A percentile compares a stretch with the other conserved stretches of the same genome.
Evolutionary conservation across 2,113 vertebrate species (phyloP).

Genomic region (Tachysurus fulvidraco): DNA sequence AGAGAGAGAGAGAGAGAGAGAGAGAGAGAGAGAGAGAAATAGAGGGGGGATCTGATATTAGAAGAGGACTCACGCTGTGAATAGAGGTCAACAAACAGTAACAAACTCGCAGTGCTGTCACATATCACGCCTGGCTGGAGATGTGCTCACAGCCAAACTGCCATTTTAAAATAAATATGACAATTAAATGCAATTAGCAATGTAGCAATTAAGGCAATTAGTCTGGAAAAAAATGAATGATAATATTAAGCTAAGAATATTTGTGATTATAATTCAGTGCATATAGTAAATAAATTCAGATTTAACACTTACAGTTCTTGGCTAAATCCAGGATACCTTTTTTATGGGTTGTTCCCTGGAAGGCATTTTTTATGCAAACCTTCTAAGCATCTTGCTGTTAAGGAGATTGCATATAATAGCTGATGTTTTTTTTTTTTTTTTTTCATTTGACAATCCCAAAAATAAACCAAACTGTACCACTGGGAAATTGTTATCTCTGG

Average conservation of each 20-base stretch:
- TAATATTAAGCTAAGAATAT: background rate
- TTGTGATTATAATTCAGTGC: background rate
- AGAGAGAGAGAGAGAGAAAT: background rate
- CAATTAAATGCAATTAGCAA: slow-evolving; percentile 12
- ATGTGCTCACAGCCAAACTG: slow-evolving; percentile 2
- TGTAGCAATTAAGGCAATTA: background rate
- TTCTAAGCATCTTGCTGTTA: background rate
- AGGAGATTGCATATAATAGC: background rate
- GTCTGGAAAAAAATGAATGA: background rate
- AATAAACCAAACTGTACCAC: background rate
- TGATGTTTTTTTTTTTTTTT: background rate
- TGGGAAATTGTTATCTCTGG: background rate
- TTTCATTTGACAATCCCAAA: background rate
- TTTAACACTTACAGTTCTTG: background rate
- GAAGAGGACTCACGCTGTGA: slow-evolving; percentile 14
- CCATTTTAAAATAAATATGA: slow-evolving; percentile 9
- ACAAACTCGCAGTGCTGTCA: slow-evolving; percentile 18
- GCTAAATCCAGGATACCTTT: background rate
- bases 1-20: background rate
- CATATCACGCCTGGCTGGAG: slow-evolving; percentile 11
- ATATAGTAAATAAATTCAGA: background rate
- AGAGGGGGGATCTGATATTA: background rate
- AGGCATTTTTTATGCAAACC: background rate
- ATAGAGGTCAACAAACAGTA: slow-evolving; percentile 37
- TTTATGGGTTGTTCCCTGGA: background rate